Conservation (phyloP, 53 echinoderm and acorn worm species). For the Patiria pectinifera region DNA sequence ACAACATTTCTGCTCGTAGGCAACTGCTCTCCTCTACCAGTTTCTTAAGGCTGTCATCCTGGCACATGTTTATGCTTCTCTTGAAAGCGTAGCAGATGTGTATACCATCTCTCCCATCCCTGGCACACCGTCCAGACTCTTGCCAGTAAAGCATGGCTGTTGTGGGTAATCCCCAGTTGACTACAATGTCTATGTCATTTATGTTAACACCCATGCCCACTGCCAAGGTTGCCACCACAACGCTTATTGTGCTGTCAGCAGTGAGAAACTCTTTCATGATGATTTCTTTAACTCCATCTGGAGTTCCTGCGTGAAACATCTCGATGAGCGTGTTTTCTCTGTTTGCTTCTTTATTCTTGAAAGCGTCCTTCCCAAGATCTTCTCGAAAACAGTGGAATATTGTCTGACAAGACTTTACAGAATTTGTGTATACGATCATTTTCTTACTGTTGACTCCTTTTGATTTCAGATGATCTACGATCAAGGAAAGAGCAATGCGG, state of each 20-base stretch:
- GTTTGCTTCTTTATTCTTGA: not conserved
- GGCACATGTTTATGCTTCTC: constrained; percentile 1
- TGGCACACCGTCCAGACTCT: constrained; percentile 6
- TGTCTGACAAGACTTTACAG: not conserved
- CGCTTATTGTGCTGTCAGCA: constrained; percentile 43
- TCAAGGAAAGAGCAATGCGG: not conserved
- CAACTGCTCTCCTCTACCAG: not conserved
- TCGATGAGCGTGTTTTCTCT: not conserved
- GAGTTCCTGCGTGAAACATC: constrained; percentile 17
- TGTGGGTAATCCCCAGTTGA: constrained; percentile 59
- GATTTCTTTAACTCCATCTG: not conserved
- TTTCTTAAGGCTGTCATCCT: not conserved
- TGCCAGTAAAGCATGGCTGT: constrained; percentile 17
- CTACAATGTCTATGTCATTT: constrained; percentile 62
- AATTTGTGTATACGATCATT: not conserved
- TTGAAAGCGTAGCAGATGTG: not conserved
- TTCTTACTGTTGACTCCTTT: constrained; percentile 10
- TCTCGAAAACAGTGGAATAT: not conserved
- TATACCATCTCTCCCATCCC: constrained; percentile 19
- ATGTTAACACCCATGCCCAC: constrained; percentile 73
- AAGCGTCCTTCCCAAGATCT: constrained; percentile 15
- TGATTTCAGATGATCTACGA: not conserved
- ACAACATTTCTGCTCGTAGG: not conserved
- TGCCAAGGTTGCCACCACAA: constrained; percentile 70
- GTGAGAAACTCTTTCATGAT: not conserved